A percentile compares a stretch with the other conserved stretches of the same genome.
phyloP scores from a whole-genome alignment of 2,113 vertebrate genomes.

The Sylvilagus bachmani region DNA sequence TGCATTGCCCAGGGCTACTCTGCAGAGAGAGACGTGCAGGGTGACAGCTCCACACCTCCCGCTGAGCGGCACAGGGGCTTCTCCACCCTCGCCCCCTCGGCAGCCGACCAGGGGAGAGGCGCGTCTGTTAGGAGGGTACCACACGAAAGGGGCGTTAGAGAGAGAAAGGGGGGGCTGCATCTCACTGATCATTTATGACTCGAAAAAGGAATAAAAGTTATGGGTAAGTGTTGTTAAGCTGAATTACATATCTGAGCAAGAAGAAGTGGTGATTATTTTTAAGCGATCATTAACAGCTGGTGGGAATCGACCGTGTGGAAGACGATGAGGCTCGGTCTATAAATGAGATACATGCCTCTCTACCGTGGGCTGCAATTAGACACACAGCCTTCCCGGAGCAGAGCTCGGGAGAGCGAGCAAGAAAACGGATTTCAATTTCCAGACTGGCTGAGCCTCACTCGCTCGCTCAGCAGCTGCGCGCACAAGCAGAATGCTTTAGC shows the following conservation, averaged over 20 bases:
- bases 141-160: accelerated
- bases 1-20: not conserved
- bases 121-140: accelerated
- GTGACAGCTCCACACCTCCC: not conserved
- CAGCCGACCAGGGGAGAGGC: accelerated
- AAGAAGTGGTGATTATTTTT: slow-evolving; percentile 53
- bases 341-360: slow-evolving; percentile 79
- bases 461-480: slow-evolving; percentile 27
- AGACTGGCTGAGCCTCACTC: slow-evolving; percentile 37
- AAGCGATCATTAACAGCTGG: slow-evolving; percentile 55
- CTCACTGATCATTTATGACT: not conserved
- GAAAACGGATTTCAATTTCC: slow-evolving; percentile 81
- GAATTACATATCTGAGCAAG: slow-evolving; percentile 65
- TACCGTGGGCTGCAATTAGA: slow-evolving; percentile 77
- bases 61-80: not conserved
- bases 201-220: slow-evolving; percentile 9
- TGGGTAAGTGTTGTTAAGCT: not conserved
- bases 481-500: not conserved
- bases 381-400: slow-evolving; percentile 65
- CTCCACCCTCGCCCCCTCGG: not conserved
- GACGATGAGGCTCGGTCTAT: slow-evolving; percentile 14
- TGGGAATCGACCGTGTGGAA: slow-evolving; percentile 51
- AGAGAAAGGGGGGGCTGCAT: accelerated
- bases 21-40: not conserved
- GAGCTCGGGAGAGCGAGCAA: slow-evolving; percentile 59